Conservation (phyloP, 2,888 invertebrate species). For the Caenorhabditis wallacei region DNA sequence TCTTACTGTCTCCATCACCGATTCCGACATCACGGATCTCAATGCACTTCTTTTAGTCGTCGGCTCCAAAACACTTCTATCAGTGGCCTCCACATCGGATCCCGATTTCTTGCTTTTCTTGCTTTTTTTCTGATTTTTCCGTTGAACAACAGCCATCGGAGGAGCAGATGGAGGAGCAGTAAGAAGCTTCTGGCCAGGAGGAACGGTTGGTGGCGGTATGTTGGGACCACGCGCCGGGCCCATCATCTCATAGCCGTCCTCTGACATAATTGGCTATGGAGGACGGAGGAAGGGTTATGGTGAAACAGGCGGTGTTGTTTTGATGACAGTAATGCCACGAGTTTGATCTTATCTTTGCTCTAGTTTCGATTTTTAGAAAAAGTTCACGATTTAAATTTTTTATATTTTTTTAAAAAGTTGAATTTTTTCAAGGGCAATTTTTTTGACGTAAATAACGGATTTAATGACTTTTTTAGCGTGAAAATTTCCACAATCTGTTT, state of each 20-base stretch:
- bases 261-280: constrained; percentile 12
- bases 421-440: too few relatives aligned
- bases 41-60: background rate
- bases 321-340: too few relatives aligned
- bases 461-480: too few relatives aligned
- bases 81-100: background rate
- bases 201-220: background rate
- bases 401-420: too few relatives aligned
- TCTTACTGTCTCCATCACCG: background rate
- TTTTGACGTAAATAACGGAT: too few relatives aligned
- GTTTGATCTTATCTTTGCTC: too few relatives aligned
- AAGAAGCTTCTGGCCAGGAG: background rate
- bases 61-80: constrained; percentile 2
- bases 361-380: too few relatives aligned
- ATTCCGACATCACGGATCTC: background rate
- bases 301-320: too few relatives aligned
- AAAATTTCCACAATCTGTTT: too few relatives aligned
- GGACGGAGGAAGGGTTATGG: background rate
- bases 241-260: constrained; percentile 36
- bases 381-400: too few relatives aligned
- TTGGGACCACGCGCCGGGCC: constrained; percentile 22
- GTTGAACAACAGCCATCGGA: background rate
- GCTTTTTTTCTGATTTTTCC: constrained; percentile 2
- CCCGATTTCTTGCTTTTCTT: background rate
- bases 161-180: constrained; percentile 7